Evolutionary conservation across 2,888 invertebrate species (phyloP), one percentile per base, ranked within the genome.

Genomic region (Arge pagana): DNA sequence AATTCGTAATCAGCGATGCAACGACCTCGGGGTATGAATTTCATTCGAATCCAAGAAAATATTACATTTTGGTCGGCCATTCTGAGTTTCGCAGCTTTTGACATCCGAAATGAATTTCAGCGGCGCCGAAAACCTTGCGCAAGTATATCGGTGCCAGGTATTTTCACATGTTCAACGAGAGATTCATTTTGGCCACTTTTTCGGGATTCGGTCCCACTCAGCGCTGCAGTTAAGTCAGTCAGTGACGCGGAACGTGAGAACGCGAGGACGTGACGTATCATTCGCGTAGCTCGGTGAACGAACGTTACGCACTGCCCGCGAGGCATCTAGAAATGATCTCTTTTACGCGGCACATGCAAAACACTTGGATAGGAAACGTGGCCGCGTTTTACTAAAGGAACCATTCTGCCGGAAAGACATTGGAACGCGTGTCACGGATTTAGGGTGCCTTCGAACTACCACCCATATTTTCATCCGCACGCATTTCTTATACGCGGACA

Each of bases 261-360:
- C 60, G 55, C 52, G 45, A 50, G 28, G 24, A 26, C 16, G 39
- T 54, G 50, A 26, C 16, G 39, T 54, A 51, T 57, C 57, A 48
- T 52, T 55, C 43, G 49, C 52, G 61, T 62, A 51, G 61, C 50
- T 60, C 58, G 57, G 60, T 66, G 69, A 63, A 65, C 67, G 28
- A 26, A n/a, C 45, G 19, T n/a, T 26, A n/a, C 45, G 45, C 31
- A 65, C 61, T 62, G 68, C 69, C 68, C 67, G 70, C 66, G n/a
- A n/a, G 68, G 69, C 67, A 55, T 63, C 65, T 60, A 59, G 61
- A 67, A 65, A 68, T 60, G 62, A 66, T 68, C 64, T 63, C 21
- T 23, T 45, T 33, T 33, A 21, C 19, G 23, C 1, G 24, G 7
- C 31, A 45, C 35, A 31, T 42, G 42, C 26, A 42, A 42, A 42